Base-by-base conservation (phyloP, 1,140 invertebrate genomes). In the Rhyzopertha dominica region DNA sequence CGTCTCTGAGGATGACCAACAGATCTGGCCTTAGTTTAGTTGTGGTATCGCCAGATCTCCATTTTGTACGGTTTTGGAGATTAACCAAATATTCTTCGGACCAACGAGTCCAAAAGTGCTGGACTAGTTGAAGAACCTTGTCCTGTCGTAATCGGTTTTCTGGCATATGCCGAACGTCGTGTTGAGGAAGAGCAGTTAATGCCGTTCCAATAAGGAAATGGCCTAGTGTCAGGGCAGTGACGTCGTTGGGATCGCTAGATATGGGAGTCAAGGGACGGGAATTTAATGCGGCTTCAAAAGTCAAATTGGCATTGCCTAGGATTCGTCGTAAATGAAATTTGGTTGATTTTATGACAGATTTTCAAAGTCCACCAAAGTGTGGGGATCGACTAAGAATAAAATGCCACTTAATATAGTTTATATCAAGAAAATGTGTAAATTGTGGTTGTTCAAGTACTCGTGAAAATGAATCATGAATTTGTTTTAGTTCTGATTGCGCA, bases 191-290 rank as follows among this genome's bases (percentile, higher is more conserved):
- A 4, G 54, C 29, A 1, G 34, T 47, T 3, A 66, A 43, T 2
- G 57, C 40, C 14, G 32, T 23, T 3, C 66, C 63, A 30, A 66
- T 68, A 8, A 65, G 40, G 38, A 70, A 70, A 51, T 70, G 65
- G n/a, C 46, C 64, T 18, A 65, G 63, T 8, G 66, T 65, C 3
- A 66, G 38, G 8, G 35, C 10, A 2, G 12, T 2, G 2, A 48
- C 23, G 24, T 66, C 63, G 39, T 58, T 36, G 14, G 53, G 46
- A 47, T 62, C 56, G 13, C 19, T 45, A 5, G 54, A 53, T n/a
- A 65, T 13, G 4, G 56, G 52, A 20, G 38, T 43, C 3, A 68
- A 19, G 2, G 65, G 65, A 2, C 67, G 31, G 1, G 53, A 62
- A 49, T 67, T 66, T 0, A 68, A 32, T 2, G 46, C 25, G 5